These are phyloP conservation scores for Cossypha caffra DNA, from an alignment of 2,797 vertebrate genomes.

Conservation along the genomic window DNA sequence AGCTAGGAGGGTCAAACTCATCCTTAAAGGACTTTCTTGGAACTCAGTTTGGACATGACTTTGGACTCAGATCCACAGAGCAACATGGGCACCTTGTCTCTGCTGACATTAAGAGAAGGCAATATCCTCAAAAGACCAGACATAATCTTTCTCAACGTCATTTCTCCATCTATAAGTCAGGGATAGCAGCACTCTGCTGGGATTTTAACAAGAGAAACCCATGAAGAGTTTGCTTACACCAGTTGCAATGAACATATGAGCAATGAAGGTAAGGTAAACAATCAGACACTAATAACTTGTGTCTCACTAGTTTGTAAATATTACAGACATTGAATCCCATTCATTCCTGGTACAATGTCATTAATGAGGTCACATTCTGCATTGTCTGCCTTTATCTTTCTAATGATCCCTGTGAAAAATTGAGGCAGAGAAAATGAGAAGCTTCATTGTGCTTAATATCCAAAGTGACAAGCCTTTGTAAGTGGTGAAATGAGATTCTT, in stretches of 20 bases:
- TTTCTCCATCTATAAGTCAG: neutral
- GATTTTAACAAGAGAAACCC: neutral
- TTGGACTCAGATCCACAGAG: neutral
- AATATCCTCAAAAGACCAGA: neutral
- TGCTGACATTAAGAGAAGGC: neutral
- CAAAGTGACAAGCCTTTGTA: slow-evolving; percentile 46
- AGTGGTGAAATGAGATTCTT: slow-evolving; percentile 46
- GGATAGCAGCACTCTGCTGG: neutral
- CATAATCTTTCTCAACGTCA: neutral
- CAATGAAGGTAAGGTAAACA: slow-evolving; percentile 4
- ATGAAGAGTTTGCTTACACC: neutral
- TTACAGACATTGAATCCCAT: slow-evolving; percentile 29
- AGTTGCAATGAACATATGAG: neutral
- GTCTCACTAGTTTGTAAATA: slow-evolving; percentile 52
- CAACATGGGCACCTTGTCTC: neutral
- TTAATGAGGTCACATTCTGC: slow-evolving; percentile 8
- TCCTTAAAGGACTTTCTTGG: neutral
- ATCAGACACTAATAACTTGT: slow-evolving; percentile 41
- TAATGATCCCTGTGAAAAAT: slow-evolving; percentile 40
- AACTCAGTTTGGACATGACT: neutral
- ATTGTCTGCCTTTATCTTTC: slow-evolving; percentile 41
- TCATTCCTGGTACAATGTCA: slow-evolving; percentile 30
- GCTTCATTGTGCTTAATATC: slow-evolving; percentile 41
- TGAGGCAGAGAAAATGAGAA: slow-evolving; percentile 28
- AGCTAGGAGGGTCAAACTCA: neutral